phyloP scores from a whole-genome alignment of 2,113 vertebrate species.

The Orcinus orca region DNA sequence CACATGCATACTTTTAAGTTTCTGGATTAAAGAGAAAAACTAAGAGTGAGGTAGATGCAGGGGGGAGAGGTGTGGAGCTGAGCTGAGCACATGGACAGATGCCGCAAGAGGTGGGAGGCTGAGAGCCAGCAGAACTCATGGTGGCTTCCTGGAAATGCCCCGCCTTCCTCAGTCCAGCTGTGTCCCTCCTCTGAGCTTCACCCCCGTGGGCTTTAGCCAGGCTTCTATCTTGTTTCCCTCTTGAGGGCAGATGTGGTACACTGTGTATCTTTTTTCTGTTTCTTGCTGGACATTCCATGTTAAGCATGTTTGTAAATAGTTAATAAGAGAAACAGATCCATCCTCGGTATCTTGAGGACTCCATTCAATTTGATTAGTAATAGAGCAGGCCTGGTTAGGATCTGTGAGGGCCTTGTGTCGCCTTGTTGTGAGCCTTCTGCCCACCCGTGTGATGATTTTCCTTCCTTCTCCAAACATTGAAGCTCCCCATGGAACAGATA shows the following conservation, averaged over 20 bases:
- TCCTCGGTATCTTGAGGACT: neutral
- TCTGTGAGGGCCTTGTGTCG: neutral
- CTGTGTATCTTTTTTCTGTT: neutral
- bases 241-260: neutral
- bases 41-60: neutral
- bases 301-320: neutral
- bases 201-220: accelerated
- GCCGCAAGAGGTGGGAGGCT: neutral
- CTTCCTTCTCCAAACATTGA: neutral
- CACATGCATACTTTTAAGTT: neutral
- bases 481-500: neutral
- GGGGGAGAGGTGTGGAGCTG: no score
- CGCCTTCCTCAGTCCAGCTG: neutral
- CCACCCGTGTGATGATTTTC: neutral
- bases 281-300: neutral
- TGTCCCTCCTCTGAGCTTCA: neutral
- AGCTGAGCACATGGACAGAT: neutral
- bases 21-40: neutral
- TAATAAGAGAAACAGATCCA: neutral
- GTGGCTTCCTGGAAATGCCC: neutral
- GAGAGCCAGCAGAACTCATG: neutral
- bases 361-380: neutral
- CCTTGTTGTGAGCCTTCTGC: neutral
- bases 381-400: neutral
- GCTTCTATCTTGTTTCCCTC: neutral